Percentiles rank a stretch among this genome's conserved stretches.
These are phyloP conservation scores for Drosophila helvetica DNA, from an alignment of 2,888 invertebrate species.

Conservation along the genomic window DNA sequence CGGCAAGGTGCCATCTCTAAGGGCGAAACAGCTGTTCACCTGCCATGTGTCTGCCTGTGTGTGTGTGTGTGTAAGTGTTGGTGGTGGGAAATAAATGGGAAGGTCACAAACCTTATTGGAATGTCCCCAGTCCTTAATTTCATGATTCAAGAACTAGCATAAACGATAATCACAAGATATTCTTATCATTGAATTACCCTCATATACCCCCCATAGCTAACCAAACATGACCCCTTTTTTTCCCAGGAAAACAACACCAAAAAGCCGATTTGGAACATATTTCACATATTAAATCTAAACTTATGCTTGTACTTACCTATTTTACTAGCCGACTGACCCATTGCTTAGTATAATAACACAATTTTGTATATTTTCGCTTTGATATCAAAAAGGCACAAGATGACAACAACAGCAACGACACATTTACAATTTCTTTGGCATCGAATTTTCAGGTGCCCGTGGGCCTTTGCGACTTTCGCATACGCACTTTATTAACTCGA, in stretches of 20 bases:
- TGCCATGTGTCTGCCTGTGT: slow-evolving; percentile 5
- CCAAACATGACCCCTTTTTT: too few relatives aligned
- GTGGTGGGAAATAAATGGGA: slow-evolving; percentile 25
- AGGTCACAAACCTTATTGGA: slow-evolving; percentile 71
- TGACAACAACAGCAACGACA: slow-evolving; percentile 26
- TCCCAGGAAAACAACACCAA: too few relatives aligned
- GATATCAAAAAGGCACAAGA: slow-evolving; percentile 24
- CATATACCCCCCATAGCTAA: too few relatives aligned
- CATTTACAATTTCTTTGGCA: slow-evolving; percentile 41
- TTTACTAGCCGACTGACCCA: slow-evolving; percentile 82
- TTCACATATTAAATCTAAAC: too few relatives aligned
- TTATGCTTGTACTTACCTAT: slow-evolving; percentile 73
- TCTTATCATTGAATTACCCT: too few relatives aligned
- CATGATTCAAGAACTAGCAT: neutral
- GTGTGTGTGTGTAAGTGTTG: slow-evolving; percentile 38
- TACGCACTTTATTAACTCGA: slow-evolving; percentile 28
- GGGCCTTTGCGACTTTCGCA: slow-evolving; percentile 10
- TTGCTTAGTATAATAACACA: slow-evolving; percentile 44
- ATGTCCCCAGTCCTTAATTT: slow-evolving; percentile 43
- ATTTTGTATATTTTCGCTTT: slow-evolving; percentile 15
- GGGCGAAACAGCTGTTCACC: slow-evolving; percentile 56
- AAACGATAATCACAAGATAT: too few relatives aligned
- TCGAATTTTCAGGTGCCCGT: slow-evolving; percentile 47
- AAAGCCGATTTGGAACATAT: too few relatives aligned
- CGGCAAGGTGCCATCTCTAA: slow-evolving; percentile 51